Evolutionary conservation across 2,797 vertebrate genomes (phyloP).

Genomic region (Megaceryle alcyon): DNA sequence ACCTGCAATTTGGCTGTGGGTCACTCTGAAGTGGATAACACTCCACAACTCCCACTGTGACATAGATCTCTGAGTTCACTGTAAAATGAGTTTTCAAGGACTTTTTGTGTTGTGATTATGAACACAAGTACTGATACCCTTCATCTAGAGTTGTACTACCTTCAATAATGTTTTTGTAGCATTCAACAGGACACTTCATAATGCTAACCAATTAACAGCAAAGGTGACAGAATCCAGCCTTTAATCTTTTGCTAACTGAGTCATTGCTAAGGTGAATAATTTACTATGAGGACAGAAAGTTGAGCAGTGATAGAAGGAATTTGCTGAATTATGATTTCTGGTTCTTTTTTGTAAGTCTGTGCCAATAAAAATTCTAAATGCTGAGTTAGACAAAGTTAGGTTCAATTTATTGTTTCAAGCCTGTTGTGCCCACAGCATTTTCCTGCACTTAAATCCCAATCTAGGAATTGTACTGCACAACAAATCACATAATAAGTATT

Average conservation of each 20-base stretch:
- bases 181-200: not conserved
- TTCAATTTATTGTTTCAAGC: slow-evolving; percentile 19
- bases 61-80: not conserved
- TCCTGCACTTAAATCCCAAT: not conserved
- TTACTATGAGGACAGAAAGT: not conserved
- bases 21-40: not conserved
- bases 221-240: not conserved
- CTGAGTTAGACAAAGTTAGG: slow-evolving; percentile 29
- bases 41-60: not conserved
- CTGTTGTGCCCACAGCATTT: slow-evolving; percentile 36
- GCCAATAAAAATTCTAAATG: slow-evolving; percentile 40
- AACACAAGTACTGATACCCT: not conserved
- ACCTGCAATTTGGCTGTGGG: not conserved
- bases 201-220: not conserved
- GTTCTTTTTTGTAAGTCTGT: not conserved
- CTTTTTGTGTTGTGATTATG: not conserved
- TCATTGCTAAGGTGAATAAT: slow-evolving; percentile 49
- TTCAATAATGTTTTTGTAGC: not conserved
- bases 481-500: not conserved
- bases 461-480: not conserved
- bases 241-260: slow-evolving; percentile 38
- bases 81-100: not conserved
- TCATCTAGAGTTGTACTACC: not conserved
- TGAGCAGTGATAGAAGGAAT: slow-evolving; percentile 50
- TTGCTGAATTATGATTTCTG: slow-evolving; percentile 57